Percentiles rank a stretch among this genome's conserved stretches.
Conservation (phyloP, 2,797 vertebrate species). For the Sebastes goodei region DNA sequence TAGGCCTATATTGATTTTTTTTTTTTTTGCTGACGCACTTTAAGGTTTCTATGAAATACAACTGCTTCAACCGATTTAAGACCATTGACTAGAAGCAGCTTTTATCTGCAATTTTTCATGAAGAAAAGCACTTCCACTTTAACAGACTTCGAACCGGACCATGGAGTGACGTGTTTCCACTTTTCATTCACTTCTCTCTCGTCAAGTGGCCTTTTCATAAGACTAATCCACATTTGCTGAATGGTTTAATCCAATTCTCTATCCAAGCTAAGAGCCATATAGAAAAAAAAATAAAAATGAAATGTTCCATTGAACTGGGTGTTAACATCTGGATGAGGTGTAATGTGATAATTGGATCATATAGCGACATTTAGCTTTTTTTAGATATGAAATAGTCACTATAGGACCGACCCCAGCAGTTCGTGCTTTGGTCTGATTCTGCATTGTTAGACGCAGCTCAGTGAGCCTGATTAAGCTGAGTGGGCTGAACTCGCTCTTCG, state of each 20-base stretch:
- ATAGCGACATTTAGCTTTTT: slow-evolving; percentile 2
- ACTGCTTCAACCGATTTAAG: slow-evolving; percentile 9
- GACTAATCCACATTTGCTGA: slow-evolving; percentile 35
- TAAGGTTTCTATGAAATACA: slow-evolving; percentile 31
- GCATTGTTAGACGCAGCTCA: slow-evolving; percentile 24
- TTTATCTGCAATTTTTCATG: slow-evolving; percentile 19
- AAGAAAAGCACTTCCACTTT: slow-evolving; percentile 16
- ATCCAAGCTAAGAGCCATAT: slow-evolving; percentile 24
- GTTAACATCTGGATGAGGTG: not conserved
- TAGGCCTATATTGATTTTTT: slow-evolving; percentile 28
- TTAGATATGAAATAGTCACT: not conserved
- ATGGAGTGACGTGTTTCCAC: not conserved
- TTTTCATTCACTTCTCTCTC: slow-evolving; percentile 35
- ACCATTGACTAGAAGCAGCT: slow-evolving; percentile 7
- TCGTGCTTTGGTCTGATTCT: not conserved
- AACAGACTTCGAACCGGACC: not conserved
- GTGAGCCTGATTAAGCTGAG: slow-evolving; percentile 10
- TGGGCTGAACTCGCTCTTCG: slow-evolving; percentile 2
- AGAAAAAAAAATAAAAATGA: not conserved
- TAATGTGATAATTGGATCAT: slow-evolving; percentile 12
- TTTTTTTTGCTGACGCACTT: slow-evolving; percentile 25
- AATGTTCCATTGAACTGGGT: not conserved
- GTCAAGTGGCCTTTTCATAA: slow-evolving; percentile 35
- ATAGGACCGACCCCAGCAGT: not conserved
- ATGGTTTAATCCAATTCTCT: slow-evolving; percentile 45